A percentile compares a stretch with the other conserved stretches of the same genome.
Evolutionary conservation across 2,113 vertebrate species (phyloP).

Genomic region (Petaurus breviceps): DNA sequence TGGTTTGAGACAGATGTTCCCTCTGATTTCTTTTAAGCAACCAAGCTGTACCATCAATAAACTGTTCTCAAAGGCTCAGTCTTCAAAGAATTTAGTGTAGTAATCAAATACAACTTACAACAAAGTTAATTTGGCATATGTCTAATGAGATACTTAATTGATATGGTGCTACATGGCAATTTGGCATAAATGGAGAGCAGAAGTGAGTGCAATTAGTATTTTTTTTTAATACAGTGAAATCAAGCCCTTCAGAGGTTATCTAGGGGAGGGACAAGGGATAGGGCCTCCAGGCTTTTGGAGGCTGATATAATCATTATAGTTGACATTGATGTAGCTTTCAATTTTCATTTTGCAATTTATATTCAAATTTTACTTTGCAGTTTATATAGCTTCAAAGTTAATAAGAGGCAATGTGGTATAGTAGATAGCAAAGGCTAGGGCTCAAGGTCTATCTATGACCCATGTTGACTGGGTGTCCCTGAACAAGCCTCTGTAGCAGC

Average conservation of each 20-base stretch:
- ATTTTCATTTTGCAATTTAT: not conserved
- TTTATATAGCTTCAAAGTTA: not conserved
- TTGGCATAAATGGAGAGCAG: not conserved
- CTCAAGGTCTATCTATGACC: not conserved
- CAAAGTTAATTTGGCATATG: not conserved
- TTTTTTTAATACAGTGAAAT: not conserved
- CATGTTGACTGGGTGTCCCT: not conserved
- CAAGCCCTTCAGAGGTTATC: not conserved
- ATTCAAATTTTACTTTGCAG: not conserved
- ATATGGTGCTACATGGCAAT: not conserved
- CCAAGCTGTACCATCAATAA: not conserved
- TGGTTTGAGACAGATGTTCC: not conserved
- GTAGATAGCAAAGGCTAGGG: too few relatives aligned
- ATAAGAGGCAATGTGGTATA: not conserved
- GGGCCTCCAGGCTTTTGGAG: not conserved
- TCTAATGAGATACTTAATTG: not conserved
- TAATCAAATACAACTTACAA: constrained; percentile 3
- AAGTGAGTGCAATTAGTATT: not conserved
- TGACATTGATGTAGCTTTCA: not conserved
- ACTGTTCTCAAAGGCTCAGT: not conserved
- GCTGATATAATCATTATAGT: not conserved
- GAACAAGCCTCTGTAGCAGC: too few relatives aligned
- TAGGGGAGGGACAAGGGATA: not conserved
- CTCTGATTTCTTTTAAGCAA: not conserved
- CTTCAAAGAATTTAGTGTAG: not conserved